Base-by-base conservation (phyloP, 2,113 vertebrate genomes). In the Dinomys branickii region DNA sequence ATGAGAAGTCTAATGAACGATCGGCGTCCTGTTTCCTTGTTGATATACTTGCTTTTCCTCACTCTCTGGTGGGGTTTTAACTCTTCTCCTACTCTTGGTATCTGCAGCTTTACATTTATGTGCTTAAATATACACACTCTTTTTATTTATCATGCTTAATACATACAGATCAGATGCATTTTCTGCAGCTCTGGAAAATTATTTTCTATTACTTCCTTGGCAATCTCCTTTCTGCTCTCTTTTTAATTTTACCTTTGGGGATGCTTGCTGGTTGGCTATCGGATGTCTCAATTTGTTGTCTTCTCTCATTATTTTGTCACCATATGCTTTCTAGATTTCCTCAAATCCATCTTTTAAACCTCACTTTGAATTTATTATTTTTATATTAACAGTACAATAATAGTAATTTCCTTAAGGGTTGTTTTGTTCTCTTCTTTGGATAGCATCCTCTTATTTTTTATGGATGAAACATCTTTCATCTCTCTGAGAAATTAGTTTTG, bases 281-380 rank as follows among this genome's bases (percentile, higher is more conserved):
- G 20, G 7, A 56, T 24, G 12, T 94, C 80, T 50, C 81, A 28
- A 19, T 12, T 19, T 11, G 12, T 22, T 77, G 24, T 80, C 91
- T 91, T 73, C 63, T 78, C 2, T 61, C n/a, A 61, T 52, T 33
- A 85, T 93, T 69, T 85, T 54, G 10, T 82, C 38, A 58, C 69
- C 75, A 30, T 63, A 24, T 30, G 19, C 11, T 91, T 61, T 92
- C 59, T 87, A 59, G 26, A 86, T 86, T 84, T 63, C n/a, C 35
- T 88, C 61, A 78, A 93, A 65, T 67, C 92, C 22, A 28, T 87
- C 94, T 94, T 92, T 81, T 77, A 82, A 69, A 12, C 9, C 3
- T 92, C 80, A 28, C 33, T 33, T 97, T 80, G 65, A 91, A 58
- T 61, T 41, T 94, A 41, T 75, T 58, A 47, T 47, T 38, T 80